Base-by-base conservation (phyloP, 2,797 vertebrate genomes). In the Arrhamphus sclerolepis region DNA sequence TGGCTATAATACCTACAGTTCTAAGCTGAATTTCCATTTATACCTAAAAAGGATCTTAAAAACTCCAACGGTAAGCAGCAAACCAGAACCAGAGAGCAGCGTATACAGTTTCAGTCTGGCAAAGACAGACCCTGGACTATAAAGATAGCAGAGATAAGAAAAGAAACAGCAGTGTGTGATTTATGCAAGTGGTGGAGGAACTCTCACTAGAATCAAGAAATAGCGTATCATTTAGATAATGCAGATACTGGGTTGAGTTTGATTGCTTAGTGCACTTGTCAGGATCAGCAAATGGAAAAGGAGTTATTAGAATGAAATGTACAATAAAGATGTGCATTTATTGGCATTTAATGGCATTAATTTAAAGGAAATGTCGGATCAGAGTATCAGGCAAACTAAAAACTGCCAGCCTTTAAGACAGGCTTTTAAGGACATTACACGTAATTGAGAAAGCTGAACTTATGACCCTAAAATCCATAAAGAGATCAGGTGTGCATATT, bases 271-370 rank as follows among this genome's bases (percentile, higher is more conserved):
- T 26, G 46, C n/a, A 44, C 29, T 57, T 40, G 13, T 48, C 42
- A 52, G 19, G 43, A 41, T 46, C 8, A n/a, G 53, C n/a, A 43
- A 41, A 48, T 28, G 40, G 13, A 58, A 52, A 53, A 31, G 22
- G 29, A 38, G 22, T 13, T 21, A 54, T 14, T 53, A 6, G 41
- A 54, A 2, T 56, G 10, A 51, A 28, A 38, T 19, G 20, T 49
- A 16, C 41, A 53, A 1, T 18, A 24, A 53, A 17, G 22, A 46
- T 59, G 18, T 46, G 46, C 31, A 42, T 16, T 28, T 3, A 55
- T 6, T 19, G 39, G 17, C n/a, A 28, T 28, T 55, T 40, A 55
- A 29, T 59, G 16, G 4, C 9, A n/a, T 38, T 4, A 34, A 20
- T 46, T 38, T n/a, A 1, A 39, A 56, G 2, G 11, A 57, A 58